Percentiles rank a stretch among this genome's conserved stretches.
phyloP scores from a whole-genome alignment of 2,888 invertebrate species.

The Petrolisthes cinctipes region DNA sequence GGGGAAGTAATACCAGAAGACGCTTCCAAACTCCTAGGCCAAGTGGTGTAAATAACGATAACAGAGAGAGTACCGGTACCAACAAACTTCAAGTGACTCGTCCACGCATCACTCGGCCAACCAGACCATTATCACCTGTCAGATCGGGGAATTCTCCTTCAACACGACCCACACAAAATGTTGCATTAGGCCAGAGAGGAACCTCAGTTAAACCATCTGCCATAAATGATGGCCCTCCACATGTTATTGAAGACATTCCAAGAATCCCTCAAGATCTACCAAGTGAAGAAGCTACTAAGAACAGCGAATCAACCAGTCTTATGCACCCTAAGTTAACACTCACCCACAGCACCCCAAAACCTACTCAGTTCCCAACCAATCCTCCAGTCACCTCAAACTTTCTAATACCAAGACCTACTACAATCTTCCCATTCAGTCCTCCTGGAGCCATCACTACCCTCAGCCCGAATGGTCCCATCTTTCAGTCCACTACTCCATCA shows the following conservation, averaged over 20 bases:
- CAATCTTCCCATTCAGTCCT: conserved; percentile 5
- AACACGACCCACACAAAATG: not conserved
- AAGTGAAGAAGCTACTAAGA: not conserved
- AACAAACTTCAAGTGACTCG: not conserved
- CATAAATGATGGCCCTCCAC: not conserved
- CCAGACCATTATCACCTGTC: not conserved
- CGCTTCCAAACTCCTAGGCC: not conserved
- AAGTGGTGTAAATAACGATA: conserved; percentile 2
- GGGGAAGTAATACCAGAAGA: not conserved
- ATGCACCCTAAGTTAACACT: not conserved
- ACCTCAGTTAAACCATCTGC: not conserved
- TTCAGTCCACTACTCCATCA: not conserved
- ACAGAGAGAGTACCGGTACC: too few relatives aligned
- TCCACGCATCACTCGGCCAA: not conserved
- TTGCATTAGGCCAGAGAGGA: not conserved
- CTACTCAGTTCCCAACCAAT: not conserved
- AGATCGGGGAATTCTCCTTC: not conserved
- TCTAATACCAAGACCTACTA: not conserved
- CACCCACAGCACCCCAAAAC: not conserved
- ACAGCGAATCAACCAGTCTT: not conserved
- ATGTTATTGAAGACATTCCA: conserved; percentile 11
- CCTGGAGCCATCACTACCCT: conserved; percentile 8
- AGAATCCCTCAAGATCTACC: not conserved
- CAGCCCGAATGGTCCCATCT: not conserved
- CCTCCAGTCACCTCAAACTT: not conserved